Evolutionary conservation across 2,888 invertebrate genomes (phyloP).

Genomic region (Proisotoma minuta): DNA sequence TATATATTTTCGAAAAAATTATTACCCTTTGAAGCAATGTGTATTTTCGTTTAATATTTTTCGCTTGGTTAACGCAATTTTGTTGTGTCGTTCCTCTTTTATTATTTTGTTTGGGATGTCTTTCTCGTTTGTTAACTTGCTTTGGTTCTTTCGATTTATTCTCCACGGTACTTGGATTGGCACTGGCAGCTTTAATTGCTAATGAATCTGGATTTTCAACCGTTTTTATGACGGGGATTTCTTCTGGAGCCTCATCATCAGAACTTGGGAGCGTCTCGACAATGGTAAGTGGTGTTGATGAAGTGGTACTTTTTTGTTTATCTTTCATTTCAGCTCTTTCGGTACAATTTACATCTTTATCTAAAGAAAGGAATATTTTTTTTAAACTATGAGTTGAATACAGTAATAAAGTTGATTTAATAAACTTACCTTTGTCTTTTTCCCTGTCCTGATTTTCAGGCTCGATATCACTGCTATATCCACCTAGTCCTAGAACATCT

Average conservation of each 20-base stretch:
- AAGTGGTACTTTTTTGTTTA: not conserved
- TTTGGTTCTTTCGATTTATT: no score
- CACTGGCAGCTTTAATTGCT: no score
- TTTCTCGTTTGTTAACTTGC: not conserved
- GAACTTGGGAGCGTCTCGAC: not conserved
- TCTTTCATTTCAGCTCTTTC: not conserved
- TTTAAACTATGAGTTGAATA: no score
- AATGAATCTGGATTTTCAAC: not conserved
- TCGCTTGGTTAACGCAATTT: not conserved
- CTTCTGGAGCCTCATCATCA: constrained; percentile 4
- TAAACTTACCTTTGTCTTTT: no score
- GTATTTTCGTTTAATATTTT: constrained; percentile 7
- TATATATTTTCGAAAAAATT: constrained; percentile 12
- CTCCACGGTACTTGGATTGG: no score
- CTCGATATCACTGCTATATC: no score
- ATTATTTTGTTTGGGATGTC: not conserved
- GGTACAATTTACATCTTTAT: no score
- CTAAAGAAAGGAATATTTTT: no score
- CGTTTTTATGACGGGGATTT: not conserved
- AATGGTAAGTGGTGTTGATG: no score
- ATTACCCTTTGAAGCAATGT: constrained; percentile 17
- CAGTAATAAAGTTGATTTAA: no score
- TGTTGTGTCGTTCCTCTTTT: not conserved
- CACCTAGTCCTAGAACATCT: no score
- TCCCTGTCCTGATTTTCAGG: no score